Percentiles rank a stretch among this genome's conserved stretches.
These are phyloP conservation scores for Paraplagusia blochii DNA, from an alignment of 2,113 vertebrate genomes.

Conservation along the genomic window DNA sequence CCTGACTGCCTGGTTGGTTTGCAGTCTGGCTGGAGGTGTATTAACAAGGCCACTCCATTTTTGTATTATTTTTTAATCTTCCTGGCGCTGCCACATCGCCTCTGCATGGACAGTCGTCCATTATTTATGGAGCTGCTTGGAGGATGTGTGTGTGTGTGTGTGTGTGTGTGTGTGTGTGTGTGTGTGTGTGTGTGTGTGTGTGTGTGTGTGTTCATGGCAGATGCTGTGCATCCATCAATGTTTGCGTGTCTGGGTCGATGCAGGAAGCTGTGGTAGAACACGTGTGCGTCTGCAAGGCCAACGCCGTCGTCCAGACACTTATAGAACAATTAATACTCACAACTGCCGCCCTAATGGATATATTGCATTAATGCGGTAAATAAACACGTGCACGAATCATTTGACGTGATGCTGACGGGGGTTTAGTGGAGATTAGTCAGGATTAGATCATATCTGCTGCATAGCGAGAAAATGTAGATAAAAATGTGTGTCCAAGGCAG, in stretches of 20 bases:
- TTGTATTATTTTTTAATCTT: slow-evolving; percentile 28
- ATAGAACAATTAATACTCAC: slow-evolving; percentile 1
- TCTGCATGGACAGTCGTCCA: slow-evolving; percentile 46
- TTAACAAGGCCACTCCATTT: slow-evolving; percentile 63
- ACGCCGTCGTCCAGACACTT: background rate
- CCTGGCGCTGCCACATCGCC: slow-evolving; percentile 34
- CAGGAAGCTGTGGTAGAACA: slow-evolving; percentile 4
- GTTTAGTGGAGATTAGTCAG: slow-evolving; percentile 62
- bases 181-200: slow-evolving; percentile 27
- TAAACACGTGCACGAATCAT: slow-evolving; percentile 15
- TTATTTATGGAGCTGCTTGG: slow-evolving; percentile 65
- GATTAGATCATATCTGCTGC: slow-evolving; percentile 68
- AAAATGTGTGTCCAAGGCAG: slow-evolving; percentile 40
- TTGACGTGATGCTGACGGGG: slow-evolving; percentile 50
- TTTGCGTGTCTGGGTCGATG: slow-evolving; percentile 4
- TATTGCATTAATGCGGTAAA: background rate
- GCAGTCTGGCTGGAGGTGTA: slow-evolving; percentile 43
- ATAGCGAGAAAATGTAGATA: slow-evolving; percentile 27
- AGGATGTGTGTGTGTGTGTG: slow-evolving; percentile 41
- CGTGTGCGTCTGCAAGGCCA: slow-evolving; percentile 1
- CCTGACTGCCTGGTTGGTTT: background rate
- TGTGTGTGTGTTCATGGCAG: slow-evolving; percentile 25
- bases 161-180: slow-evolving; percentile 1
- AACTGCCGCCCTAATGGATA: background rate
- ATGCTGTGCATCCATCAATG: slow-evolving; percentile 50